phyloP scores from a whole-genome alignment of 2,113 vertebrate species.

The Caranx ignobilis region DNA sequence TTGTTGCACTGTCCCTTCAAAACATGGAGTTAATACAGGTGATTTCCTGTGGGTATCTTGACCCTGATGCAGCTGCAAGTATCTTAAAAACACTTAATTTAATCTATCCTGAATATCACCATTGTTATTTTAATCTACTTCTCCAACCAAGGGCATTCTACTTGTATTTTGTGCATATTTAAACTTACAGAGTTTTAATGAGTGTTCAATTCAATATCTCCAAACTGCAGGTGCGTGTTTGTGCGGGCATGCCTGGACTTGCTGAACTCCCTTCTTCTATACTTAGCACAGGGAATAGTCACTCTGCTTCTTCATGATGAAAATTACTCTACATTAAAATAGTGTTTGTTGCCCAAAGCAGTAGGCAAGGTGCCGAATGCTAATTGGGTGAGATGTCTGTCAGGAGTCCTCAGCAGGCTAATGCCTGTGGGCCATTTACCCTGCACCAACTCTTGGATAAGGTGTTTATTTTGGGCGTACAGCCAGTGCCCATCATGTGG shows the following conservation, averaged over 20 bases:
- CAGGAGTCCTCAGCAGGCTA: constrained; percentile 61
- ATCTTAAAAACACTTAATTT: not conserved
- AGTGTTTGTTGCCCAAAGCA: constrained; percentile 54
- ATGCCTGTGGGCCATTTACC: constrained; percentile 56
- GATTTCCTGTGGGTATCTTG: not conserved
- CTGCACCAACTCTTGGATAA: constrained; percentile 43
- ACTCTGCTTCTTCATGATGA: constrained; percentile 31
- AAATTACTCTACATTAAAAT: constrained; percentile 46
- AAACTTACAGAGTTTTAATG: not conserved
- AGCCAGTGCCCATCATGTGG: constrained; percentile 60
- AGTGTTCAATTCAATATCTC: not conserved
- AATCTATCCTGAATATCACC: not conserved
- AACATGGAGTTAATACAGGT: constrained; percentile 2
- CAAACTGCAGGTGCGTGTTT: not conserved
- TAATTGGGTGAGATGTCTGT: constrained; percentile 75
- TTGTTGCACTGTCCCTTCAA: not conserved
- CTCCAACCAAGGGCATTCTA: not conserved
- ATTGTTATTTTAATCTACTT: not conserved
- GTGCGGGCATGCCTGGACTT: constrained; percentile 21
- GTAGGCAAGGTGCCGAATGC: constrained; percentile 55
- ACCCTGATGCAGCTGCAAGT: not conserved
- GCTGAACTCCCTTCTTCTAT: constrained; percentile 26
- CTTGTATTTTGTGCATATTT: not conserved
- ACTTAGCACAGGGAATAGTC: constrained; percentile 21
- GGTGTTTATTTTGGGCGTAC: constrained; percentile 62